Evolutionary conservation across 2,113 vertebrate genomes (phyloP).

Genomic region (Rhea pennata): DNA sequence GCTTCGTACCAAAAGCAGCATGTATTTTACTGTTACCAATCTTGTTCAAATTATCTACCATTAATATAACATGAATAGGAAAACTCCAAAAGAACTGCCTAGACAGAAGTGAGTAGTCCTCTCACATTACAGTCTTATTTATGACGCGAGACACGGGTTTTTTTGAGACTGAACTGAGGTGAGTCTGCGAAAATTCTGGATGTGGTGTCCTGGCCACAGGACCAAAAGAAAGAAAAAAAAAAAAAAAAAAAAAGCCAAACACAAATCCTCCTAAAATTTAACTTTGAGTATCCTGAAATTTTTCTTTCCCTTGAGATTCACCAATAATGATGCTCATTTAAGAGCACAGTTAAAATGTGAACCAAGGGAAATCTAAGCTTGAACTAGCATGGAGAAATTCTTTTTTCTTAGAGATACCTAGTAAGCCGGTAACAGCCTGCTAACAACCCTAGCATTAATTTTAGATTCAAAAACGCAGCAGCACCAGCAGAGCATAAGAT

Average conservation of each 20-base stretch:
- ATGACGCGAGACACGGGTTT: neutral
- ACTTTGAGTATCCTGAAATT: neutral
- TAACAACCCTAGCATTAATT: neutral
- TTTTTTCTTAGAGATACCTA: neutral
- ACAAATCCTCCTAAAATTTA: neutral
- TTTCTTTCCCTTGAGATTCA: neutral
- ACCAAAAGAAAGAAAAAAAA: neutral
- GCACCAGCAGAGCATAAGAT: neutral
- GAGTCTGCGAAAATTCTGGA: neutral
- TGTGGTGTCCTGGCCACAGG: neutral
- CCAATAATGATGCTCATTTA: neutral
- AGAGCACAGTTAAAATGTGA: neutral
- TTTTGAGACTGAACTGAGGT: neutral
- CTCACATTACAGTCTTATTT: neutral
- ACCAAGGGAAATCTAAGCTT: neutral
- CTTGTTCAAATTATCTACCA: neutral
- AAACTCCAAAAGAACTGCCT: neutral
- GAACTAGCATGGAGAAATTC: rapidly evolving
- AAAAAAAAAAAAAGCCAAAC: neutral
- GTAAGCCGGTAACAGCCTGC: neutral
- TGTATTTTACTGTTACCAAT: neutral
- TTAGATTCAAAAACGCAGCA: neutral
- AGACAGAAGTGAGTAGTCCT: neutral
- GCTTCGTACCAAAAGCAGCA: neutral
- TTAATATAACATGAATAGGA: rapidly evolving